Evolutionary conservation across 1,140 invertebrate genomes (phyloP).

Genomic region (Forficula auricularia): DNA sequence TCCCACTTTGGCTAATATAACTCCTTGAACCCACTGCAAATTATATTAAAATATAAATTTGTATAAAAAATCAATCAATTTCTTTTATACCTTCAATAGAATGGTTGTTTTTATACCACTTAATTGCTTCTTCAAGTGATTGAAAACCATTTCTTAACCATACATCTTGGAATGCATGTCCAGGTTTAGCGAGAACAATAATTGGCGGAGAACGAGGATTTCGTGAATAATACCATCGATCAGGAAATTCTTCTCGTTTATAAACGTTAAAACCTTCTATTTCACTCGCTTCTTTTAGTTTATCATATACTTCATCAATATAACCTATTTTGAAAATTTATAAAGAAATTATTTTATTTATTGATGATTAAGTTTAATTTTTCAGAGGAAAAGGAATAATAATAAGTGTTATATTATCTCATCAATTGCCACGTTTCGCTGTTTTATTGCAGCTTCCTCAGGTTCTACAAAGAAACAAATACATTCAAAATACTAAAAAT

Average conservation of each 20-base stretch:
- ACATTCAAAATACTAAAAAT: no score
- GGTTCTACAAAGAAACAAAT: no score
- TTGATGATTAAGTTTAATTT: slow-evolving; percentile 8
- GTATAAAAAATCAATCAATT: slow-evolving; percentile 3
- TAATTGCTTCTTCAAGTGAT: slow-evolving; percentile 19
- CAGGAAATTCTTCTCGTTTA: slow-evolving; percentile 33
- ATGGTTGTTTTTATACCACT: slow-evolving; percentile 28
- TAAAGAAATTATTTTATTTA: slow-evolving; percentile 10
- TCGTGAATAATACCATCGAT: slow-evolving; percentile 38
- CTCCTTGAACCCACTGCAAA: no score
- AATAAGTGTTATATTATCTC: no score
- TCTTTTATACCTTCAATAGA: slow-evolving; percentile 29
- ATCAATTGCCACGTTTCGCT: no score
- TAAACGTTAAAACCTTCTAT: slow-evolving; percentile 35
- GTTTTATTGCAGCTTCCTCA: no score
- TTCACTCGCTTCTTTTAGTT: slow-evolving; percentile 27
- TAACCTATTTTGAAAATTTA: slow-evolving; percentile 21
- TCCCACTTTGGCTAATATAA: no score
- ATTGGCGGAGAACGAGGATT: slow-evolving; percentile 38
- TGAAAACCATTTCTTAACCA: slow-evolving; percentile 3
- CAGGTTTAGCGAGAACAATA: slow-evolving; percentile 34
- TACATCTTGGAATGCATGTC: slow-evolving; percentile 37
- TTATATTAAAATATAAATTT: no score
- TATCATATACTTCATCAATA: slow-evolving; percentile 31
- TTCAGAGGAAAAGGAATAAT: no score